A percentile compares a stretch with the other conserved stretches of the same genome.
Evolutionary conservation across 2,888 invertebrate species (phyloP).

Genomic region (Drosophila mimica): DNA sequence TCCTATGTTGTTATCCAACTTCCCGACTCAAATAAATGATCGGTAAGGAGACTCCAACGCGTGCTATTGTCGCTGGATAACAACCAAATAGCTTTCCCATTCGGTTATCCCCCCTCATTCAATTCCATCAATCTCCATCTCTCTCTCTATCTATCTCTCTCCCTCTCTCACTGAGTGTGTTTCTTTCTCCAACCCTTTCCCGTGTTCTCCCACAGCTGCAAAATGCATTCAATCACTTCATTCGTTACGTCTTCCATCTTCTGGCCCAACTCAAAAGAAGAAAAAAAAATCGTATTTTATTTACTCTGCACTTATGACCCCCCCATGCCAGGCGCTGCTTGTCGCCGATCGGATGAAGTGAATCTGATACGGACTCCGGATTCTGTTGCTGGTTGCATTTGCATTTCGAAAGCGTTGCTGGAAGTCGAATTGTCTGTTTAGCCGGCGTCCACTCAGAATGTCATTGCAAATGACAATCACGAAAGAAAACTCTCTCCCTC

Average conservation of each 20-base stretch:
- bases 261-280: conserved; percentile 30
- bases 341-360: conserved; percentile 75
- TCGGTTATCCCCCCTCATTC: conserved; percentile 9
- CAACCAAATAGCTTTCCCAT: conserved; percentile 34
- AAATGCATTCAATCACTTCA: conserved; percentile 78
- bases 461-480: conserved; percentile 59
- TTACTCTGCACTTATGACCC: conserved; percentile 80
- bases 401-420: conserved; percentile 37
- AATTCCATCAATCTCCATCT: conserved; percentile 1
- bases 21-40: conserved; percentile 33
- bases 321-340: conserved; percentile 61
- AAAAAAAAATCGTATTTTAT: conserved; percentile 63
- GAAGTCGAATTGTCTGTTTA: conserved; percentile 1
- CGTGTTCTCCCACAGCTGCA: conserved; percentile 33
- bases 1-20: conserved; percentile 30
- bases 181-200: conserved; percentile 8
- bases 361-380: conserved; percentile 69
- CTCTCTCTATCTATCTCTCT: neutral
- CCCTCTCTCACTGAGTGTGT: neutral
- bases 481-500: conserved; percentile 8
- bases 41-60: conserved; percentile 55
- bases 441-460: conserved; percentile 49
- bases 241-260: conserved; percentile 54
- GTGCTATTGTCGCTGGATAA: conserved; percentile 67
- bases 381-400: conserved; percentile 55